Conservation (phyloP, 2,113 vertebrate genomes). For the Melanotaenia duboulayi region DNA sequence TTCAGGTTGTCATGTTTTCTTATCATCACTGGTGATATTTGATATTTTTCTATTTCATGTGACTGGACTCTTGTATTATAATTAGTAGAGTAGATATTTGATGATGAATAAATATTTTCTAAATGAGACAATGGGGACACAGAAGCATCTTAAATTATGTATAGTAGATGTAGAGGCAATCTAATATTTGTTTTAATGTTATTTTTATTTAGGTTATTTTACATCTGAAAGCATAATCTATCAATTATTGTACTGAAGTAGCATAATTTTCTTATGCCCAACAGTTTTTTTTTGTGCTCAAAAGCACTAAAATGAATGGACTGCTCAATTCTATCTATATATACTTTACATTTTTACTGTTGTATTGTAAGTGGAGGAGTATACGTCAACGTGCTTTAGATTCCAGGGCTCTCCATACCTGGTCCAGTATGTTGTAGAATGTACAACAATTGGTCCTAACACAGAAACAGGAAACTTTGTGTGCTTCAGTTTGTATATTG, state of each 20-base stretch:
- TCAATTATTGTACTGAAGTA: constrained; percentile 76
- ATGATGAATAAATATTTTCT: constrained; percentile 87
- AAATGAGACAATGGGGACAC: constrained; percentile 77
- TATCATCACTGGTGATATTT: constrained; percentile 84
- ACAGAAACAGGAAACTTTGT: constrained; percentile 63
- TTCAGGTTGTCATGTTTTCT: constrained; percentile 85
- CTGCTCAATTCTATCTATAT: constrained; percentile 68
- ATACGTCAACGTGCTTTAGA: constrained; percentile 68
- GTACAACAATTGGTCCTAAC: constrained; percentile 73
- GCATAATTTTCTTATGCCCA: constrained; percentile 78
- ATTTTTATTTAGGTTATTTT: constrained; percentile 64
- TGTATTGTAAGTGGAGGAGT: constrained; percentile 71
- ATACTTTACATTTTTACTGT: constrained; percentile 76
- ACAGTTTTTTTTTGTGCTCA: constrained; percentile 57
- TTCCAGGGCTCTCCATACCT: constrained; percentile 61
- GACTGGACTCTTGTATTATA: constrained; percentile 83
- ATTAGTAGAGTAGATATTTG: constrained; percentile 85
- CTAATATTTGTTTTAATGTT: constrained; percentile 75
- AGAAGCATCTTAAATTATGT: constrained; percentile 79
- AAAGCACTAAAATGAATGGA: constrained; percentile 72
- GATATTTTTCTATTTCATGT: constrained; percentile 87
- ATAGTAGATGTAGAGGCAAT: constrained; percentile 81
- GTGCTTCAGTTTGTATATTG: constrained; percentile 68
- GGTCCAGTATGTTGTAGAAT: constrained; percentile 73
- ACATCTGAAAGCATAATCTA: constrained; percentile 77